These are phyloP conservation scores for Tragelaphus strepsiceros DNA, from an alignment of 2,113 vertebrate genomes.

Conservation along the genomic window DNA sequence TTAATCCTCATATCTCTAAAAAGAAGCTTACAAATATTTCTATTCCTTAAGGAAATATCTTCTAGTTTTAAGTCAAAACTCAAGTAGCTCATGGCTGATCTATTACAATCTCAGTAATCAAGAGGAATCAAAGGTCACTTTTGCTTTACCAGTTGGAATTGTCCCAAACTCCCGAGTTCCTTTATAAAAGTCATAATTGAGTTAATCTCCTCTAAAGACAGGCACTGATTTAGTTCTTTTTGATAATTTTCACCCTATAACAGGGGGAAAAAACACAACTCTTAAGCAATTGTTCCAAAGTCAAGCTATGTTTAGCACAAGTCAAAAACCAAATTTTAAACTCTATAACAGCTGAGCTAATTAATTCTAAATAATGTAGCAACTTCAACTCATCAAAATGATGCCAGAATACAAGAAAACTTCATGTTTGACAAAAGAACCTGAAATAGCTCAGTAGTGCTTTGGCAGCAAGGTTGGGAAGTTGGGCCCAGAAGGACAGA, in stretches of 20 bases:
- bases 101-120: constrained; percentile 28
- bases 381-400: background rate
- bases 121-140: constrained; percentile 33
- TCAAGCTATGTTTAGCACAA: background rate
- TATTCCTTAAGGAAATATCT: constrained; percentile 42
- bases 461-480: background rate
- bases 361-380: background rate
- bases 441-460: background rate
- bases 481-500: background rate
- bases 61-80: constrained; percentile 21
- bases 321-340: background rate
- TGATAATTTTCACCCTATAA: constrained; percentile 81
- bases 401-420: background rate
- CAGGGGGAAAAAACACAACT: constrained; percentile 8
- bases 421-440: background rate
- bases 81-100: background rate
- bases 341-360: background rate
- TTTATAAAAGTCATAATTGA: constrained; percentile 85
- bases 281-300: background rate
- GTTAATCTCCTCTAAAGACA: constrained; percentile 84
- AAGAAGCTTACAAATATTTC: constrained; percentile 21
- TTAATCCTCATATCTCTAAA: constrained; percentile 31
- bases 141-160: constrained; percentile 89
- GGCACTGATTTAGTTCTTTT: constrained; percentile 76
- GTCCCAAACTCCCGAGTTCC: constrained; percentile 84